Evolutionary conservation across 2,113 vertebrate genomes (phyloP), one percentile per base, ranked within the genome.

Genomic region (Leucoraja erinaceus): DNA sequence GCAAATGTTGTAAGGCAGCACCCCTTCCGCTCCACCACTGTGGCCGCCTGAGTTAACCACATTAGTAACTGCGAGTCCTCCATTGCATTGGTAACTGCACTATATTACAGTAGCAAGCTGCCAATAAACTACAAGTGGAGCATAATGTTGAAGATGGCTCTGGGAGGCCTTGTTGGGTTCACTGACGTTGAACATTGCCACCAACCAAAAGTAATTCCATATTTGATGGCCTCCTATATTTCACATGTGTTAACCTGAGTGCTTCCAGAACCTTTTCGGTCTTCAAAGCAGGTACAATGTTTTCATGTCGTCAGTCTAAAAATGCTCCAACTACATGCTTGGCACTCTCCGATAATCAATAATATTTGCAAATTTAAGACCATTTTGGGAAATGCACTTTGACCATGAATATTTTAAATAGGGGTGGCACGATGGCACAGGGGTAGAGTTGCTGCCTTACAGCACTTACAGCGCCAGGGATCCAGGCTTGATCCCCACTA

Each of bases 311-410:
- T 38, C 18, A 70, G 18, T 20, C 6, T 68, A 38, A 38, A 70
- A 38, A 70, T 33, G 5, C 31, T 70, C 38, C 63, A 90, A 63
- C n/a, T 25, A 38, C 16, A 11, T 9, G 16, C 38, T 33, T 4
- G 5, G 68, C 33, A 4, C 10, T 16, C 31, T 90, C n/a, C 16
- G 63, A 90, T 38, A 38, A 22, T 70, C 68, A 68, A 68, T 68
- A 68, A 68, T 16, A 68, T 93, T 93, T 94, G 70, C 94, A 95
- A 76, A 94, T 78, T 95, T 94, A 94, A 94, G 16, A 74, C 93
- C 93, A 94, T 94, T 95, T 94, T 83, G 94, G 95, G 68, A 93
- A 68, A 2, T 68, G 16, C 16, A 68, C 66, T 0, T 68, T 16
- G 66, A 10, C 38, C 38, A 3, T 47, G 38, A 47, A 47, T 1